A percentile compares a stretch with the other conserved stretches of the same genome.
Conservation (phyloP, 2,113 vertebrate species). For the Girardinichthys multiradiatus region DNA sequence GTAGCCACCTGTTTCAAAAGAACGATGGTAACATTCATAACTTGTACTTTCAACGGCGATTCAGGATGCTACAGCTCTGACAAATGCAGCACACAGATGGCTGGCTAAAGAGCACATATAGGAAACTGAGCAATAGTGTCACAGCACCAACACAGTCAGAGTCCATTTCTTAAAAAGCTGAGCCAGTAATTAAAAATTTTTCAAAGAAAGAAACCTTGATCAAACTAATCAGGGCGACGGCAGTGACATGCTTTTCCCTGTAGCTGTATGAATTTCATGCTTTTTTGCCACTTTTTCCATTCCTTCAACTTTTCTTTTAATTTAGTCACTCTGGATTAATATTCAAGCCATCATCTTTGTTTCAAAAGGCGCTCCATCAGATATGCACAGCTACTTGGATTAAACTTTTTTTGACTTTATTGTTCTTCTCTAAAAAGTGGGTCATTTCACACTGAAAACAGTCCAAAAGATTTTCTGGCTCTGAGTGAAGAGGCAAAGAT, state of each 20-base stretch:
- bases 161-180: conserved; percentile 42
- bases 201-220: conserved; percentile 27
- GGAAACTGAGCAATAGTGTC: conserved; percentile 38
- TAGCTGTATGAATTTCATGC: conserved; percentile 59
- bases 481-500: conserved; percentile 54
- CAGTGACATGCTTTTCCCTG: conserved; percentile 26
- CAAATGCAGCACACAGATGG: conserved; percentile 70
- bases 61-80: conserved; percentile 42
- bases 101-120: conserved; percentile 33
- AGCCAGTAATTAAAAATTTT: conserved; percentile 3
- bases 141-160: conserved; percentile 6
- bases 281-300: conserved; percentile 28
- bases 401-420: conserved; percentile 63
- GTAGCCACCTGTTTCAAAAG: conserved; percentile 71
- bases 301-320: conserved; percentile 57
- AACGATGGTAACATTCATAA: conserved; percentile 61
- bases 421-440: conserved; percentile 65
- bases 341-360: conserved; percentile 58
- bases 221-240: conserved; percentile 51
- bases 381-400: conserved; percentile 67
- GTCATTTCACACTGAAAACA: conserved; percentile 58
- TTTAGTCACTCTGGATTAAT: conserved; percentile 60
- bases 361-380: conserved; percentile 64
- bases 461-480: conserved; percentile 60
- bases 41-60: conserved; percentile 55